Conservation (phyloP, 2,113 vertebrate species). For the Columba livia region DNA sequence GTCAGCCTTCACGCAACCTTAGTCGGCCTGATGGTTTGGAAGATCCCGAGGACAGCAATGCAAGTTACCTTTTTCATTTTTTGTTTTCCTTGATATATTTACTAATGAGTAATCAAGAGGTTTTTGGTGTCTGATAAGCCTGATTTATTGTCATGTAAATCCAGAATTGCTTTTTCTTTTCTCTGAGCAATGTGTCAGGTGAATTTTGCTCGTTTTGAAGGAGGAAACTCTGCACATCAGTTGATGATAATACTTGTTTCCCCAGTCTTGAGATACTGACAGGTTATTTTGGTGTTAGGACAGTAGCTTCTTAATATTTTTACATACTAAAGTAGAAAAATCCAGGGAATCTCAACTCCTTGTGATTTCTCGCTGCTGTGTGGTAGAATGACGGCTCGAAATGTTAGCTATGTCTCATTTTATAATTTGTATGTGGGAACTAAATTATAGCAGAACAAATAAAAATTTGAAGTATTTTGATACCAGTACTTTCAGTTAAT, state of each 20-base stretch:
- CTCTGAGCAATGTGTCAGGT: neutral
- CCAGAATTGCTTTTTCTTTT: neutral
- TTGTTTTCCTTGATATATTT: neutral
- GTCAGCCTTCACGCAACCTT: conserved; percentile 93
- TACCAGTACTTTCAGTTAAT: neutral
- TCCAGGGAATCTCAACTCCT: neutral
- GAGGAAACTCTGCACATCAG: neutral
- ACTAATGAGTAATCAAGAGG: neutral
- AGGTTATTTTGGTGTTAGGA: neutral
- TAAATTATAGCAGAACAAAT: neutral
- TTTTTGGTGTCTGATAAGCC: neutral
- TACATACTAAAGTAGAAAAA: neutral
- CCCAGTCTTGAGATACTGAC: neutral
- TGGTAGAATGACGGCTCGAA: neutral
- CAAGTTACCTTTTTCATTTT: conserved; percentile 29
- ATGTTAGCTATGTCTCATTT: neutral
- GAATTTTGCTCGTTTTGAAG: neutral
- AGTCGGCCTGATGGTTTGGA: conserved; percentile 93
- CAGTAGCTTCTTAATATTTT: neutral
- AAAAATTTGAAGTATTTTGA: neutral
- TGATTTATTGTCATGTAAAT: neutral
- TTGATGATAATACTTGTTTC: neutral
- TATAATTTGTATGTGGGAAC: neutral
- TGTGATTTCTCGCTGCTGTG: neutral
- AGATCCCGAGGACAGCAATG: conserved; percentile 85